Base-by-base conservation (phyloP, 2,888 invertebrate genomes). In the Epinotia brunnichana region DNA sequence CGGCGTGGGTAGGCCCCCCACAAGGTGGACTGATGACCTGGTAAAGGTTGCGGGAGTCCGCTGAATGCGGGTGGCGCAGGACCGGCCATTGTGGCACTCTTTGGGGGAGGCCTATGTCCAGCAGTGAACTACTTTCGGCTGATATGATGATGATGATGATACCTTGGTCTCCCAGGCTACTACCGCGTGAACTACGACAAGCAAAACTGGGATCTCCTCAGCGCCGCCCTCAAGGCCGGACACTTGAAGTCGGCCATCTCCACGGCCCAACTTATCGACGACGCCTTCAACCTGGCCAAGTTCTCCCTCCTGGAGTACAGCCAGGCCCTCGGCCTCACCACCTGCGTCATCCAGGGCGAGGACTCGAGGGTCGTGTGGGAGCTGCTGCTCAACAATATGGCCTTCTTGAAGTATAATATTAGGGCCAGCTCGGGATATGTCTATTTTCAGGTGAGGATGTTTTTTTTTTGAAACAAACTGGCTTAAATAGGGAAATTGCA, bases 221-320 rank as follows among this genome's bases (percentile, higher is more conserved):
- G 87, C 60, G 77, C 87, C 4, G 94, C 94, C 0, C 81, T 95
- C 0, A 92, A 93, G 29, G 90, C 94, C 3, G 94, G 92, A 0
- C 77, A 83, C 1, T 86, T 92, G 2, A 94, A 95, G 64, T 94
- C 95, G 0, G 90, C 95, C 0, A 89, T 95, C 3, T 95, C 95
- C 44, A 93, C 95, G 69, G 96, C 96, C 0, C 96, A 97, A 82
- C 88, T 97, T 0, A 93, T 97, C 10, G 96, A 96, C 81, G 97
- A 97, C 81, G 95, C 96, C 0, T 95, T 95, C 83, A 95, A 95
- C 81, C 83, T 95, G 10, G 96, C 96, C 15, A 94, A 95, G 80
- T 91, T 93, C 0, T 94, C 94, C 0, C 86, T 91, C 54, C 83
- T 96, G 0, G 86, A 94, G 79, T 96, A 96, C 82, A 90, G 89